Percentiles rank a stretch among this genome's conserved stretches.
phyloP scores from a whole-genome alignment of 2,888 invertebrate species.

The Nezara viridula region DNA sequence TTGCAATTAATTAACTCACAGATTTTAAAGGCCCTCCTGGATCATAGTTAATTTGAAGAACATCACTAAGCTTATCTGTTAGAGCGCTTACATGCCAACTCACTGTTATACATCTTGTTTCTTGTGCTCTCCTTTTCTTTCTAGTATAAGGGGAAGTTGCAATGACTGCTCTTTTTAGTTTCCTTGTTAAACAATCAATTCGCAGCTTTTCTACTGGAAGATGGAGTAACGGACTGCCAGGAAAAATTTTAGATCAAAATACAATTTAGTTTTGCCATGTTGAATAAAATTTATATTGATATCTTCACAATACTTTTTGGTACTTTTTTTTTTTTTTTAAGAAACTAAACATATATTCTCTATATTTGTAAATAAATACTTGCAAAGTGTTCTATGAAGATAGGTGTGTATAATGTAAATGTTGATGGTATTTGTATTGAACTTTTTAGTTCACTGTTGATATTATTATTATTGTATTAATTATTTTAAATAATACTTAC shows the following conservation, averaged over 20 bases:
- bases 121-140: slow-evolving; percentile 25
- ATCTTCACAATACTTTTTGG: not conserved
- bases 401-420: no score
- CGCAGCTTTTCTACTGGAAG: slow-evolving; percentile 49
- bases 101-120: slow-evolving; percentile 49
- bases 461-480: not conserved
- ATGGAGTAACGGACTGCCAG: slow-evolving; percentile 57
- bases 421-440: no score
- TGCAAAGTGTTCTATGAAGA: no score
- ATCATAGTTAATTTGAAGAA: slow-evolving; percentile 59
- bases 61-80: slow-evolving; percentile 56
- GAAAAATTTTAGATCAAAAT: not conserved
- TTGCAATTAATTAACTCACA: slow-evolving; percentile 39
- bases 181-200: slow-evolving; percentile 49
- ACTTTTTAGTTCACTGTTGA: not conserved
- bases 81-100: slow-evolving; percentile 39
- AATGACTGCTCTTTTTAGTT: slow-evolving; percentile 45
- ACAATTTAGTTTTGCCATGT: not conserved
- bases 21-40: slow-evolving; percentile 60
- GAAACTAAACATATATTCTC: not conserved
- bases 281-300: not conserved
- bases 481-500: slow-evolving; percentile 72
- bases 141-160: slow-evolving; percentile 37
- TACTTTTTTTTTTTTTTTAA: no score
- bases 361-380: no score